These are phyloP conservation scores for Telmatherina bonti DNA, from an alignment of 2,797 vertebrate species.

Conservation along the genomic window DNA sequence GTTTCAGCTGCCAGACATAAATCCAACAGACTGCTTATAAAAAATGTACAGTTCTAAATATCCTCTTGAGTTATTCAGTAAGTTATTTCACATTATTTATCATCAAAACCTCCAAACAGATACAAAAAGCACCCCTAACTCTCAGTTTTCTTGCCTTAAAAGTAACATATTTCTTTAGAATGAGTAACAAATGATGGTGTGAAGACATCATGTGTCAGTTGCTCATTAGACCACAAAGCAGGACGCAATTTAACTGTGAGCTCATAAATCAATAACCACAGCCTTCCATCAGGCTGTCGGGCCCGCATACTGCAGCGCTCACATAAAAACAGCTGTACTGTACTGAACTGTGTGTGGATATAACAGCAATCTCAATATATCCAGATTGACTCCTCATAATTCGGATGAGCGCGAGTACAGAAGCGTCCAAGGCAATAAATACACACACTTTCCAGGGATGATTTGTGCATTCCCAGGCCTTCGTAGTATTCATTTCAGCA, in stretches of 20 bases:
- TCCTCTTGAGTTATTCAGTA: background rate
- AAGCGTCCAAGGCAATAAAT: slow-evolving; percentile 35
- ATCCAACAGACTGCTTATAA: too few species aligned
- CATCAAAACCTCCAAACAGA: slow-evolving; percentile 8
- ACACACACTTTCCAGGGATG: slow-evolving; percentile 64
- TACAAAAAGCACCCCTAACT: background rate
- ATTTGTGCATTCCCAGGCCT: slow-evolving; percentile 57
- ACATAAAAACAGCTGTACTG: slow-evolving; percentile 40
- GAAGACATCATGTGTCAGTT: slow-evolving; percentile 47
- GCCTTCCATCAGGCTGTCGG: slow-evolving; percentile 61
- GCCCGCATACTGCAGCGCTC: slow-evolving; percentile 51
- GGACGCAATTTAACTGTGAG: slow-evolving; percentile 52
- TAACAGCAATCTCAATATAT: slow-evolving; percentile 36
- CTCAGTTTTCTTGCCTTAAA: background rate
- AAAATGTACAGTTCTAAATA: background rate
- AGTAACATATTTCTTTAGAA: slow-evolving; percentile 33
- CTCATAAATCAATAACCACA: slow-evolving; percentile 74
- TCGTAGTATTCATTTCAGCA: slow-evolving; percentile 66
- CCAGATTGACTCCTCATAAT: slow-evolving; percentile 43
- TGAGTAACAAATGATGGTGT: slow-evolving; percentile 26
- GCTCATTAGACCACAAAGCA: slow-evolving; percentile 69
- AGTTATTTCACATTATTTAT: background rate
- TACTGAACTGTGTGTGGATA: slow-evolving; percentile 18
- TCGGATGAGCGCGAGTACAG: slow-evolving; percentile 3
- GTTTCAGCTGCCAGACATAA: background rate